phyloP scores from a whole-genome alignment of 2,888 invertebrate genomes.

The Aspidiotus destructor region DNA sequence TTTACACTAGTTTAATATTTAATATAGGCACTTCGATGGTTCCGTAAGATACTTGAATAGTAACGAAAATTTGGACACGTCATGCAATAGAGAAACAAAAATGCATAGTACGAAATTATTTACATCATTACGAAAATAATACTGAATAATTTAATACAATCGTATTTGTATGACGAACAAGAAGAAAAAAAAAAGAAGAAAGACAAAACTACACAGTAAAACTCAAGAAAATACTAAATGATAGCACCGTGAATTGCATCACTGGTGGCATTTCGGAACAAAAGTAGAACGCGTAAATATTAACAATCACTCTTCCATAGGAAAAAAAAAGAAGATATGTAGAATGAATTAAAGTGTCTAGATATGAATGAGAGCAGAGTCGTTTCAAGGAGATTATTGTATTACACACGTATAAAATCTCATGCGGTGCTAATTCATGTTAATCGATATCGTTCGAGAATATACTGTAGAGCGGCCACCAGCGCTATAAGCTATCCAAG shows the following conservation, averaged over 20 bases:
- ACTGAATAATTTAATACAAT: background rate
- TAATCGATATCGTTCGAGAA: too few species aligned
- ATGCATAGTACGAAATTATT: background rate
- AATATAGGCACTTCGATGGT: slow-evolving; percentile 31
- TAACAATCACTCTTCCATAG: too few species aligned
- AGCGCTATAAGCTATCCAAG: too few species aligned
- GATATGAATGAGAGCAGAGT: too few species aligned
- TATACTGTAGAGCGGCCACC: too few species aligned
- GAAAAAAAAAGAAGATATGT: too few species aligned
- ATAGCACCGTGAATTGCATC: background rate
- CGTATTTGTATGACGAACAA: too few species aligned
- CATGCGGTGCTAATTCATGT: too few species aligned
- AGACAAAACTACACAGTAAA: background rate
- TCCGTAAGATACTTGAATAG: slow-evolving; percentile 11
- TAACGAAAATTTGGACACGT: background rate
- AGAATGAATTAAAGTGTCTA: too few species aligned
- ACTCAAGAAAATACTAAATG: background rate
- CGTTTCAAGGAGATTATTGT: too few species aligned
- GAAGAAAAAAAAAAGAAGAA: background rate
- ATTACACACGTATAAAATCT: too few species aligned
- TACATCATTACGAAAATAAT: slow-evolving; percentile 17
- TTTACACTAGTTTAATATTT: slow-evolving; percentile 8
- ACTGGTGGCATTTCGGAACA: background rate
- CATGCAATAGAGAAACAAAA: background rate
- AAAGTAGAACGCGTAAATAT: too few species aligned